Evolutionary conservation across 2,888 invertebrate species (phyloP).

Genomic region (Archips crataeganus): DNA sequence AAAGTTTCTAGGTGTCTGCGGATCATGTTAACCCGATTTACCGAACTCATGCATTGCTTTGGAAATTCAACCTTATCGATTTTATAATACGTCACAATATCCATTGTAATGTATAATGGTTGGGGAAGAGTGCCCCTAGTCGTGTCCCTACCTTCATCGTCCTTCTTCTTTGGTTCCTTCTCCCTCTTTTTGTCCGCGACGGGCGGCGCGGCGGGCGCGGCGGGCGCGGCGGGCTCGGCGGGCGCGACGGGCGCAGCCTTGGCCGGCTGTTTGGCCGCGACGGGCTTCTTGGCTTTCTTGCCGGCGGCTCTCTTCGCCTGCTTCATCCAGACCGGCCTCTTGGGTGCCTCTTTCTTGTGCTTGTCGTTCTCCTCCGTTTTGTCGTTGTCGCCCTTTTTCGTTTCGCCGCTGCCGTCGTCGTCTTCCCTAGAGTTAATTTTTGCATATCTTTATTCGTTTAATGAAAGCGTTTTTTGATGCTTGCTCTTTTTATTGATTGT

Average conservation of each 20-base stretch:
- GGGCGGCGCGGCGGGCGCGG: slow-evolving; percentile 53
- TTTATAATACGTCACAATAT: too few species aligned
- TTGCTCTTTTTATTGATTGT: too few species aligned
- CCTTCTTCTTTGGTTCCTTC: slow-evolving; percentile 80
- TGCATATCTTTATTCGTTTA: background rate
- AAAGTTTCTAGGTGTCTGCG: too few species aligned
- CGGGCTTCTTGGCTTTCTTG: slow-evolving; percentile 63
- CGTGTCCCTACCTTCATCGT: slow-evolving; percentile 57
- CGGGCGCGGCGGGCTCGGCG: slow-evolving; percentile 48
- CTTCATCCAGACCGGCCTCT: slow-evolving; percentile 55
- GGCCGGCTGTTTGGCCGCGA: slow-evolving; percentile 57
- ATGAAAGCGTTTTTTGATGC: too few species aligned
- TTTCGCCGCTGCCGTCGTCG: slow-evolving; percentile 81
- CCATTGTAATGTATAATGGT: too few species aligned
- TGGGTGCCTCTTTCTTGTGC: slow-evolving; percentile 84
- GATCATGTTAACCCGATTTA: too few species aligned
- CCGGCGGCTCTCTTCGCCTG: slow-evolving; percentile 50
- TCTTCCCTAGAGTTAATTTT: slow-evolving; percentile 72
- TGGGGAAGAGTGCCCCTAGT: too few species aligned
- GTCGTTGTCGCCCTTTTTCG: slow-evolving; percentile 64
- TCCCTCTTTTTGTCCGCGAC: slow-evolving; percentile 48
- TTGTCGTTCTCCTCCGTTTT: slow-evolving; percentile 77
- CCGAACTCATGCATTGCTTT: too few species aligned
- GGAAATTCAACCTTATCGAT: too few species aligned
- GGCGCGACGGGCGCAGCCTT: slow-evolving; percentile 53